Evolutionary conservation across 2,113 vertebrate species (phyloP).

Genomic region (Podiceps cristatus): DNA sequence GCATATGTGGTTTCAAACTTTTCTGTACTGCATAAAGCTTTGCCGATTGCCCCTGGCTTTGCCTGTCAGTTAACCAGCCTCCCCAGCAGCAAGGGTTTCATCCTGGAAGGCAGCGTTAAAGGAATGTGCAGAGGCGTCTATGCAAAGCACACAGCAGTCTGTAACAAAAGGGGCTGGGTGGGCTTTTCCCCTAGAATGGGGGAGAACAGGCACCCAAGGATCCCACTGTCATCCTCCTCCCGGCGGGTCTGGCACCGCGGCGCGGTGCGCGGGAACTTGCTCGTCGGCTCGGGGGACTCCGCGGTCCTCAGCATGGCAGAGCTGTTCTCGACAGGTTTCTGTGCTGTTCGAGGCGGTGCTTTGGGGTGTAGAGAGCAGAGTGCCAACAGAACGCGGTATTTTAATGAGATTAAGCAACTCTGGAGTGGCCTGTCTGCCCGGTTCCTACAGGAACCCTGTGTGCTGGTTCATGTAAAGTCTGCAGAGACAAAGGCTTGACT

Average conservation of each 20-base stretch:
- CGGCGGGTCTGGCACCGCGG: rapidly evolving
- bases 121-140: rapidly evolving
- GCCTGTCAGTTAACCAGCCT: background rate
- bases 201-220: background rate
- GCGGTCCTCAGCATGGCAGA: background rate
- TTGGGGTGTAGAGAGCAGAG: background rate
- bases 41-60: background rate
- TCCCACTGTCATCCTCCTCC: background rate
- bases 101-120: background rate
- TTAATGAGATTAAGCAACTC: background rate
- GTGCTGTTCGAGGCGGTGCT: background rate
- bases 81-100: background rate
- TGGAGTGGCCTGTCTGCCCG: background rate
- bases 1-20: background rate
- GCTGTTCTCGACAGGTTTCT: background rate
- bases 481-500: background rate
- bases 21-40: background rate
- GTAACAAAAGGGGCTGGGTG: too few relatives aligned
- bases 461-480: background rate
- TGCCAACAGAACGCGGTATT: background rate
- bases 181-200: background rate
- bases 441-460: background rate
- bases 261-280: rapidly evolving
- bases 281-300: rapidly evolving
- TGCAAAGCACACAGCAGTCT: rapidly evolving